These are phyloP conservation scores for Lathronympha strigana DNA, from an alignment of 2,888 invertebrate genomes.

Conservation along the genomic window DNA sequence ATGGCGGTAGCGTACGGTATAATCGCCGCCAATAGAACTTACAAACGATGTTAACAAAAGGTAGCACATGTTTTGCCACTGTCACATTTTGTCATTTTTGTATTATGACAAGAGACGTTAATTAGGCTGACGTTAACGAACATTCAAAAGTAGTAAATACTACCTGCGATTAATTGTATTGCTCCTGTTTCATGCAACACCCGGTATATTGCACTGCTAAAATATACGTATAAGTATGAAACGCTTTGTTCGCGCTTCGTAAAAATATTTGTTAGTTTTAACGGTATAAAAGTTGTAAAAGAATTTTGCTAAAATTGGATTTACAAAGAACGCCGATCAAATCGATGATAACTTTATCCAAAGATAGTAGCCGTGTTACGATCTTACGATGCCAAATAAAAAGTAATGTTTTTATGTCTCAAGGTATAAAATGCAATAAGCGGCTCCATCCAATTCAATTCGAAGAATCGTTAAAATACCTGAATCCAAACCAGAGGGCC, in stretches of 20 bases:
- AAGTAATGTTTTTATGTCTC: neutral
- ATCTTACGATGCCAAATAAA: slow-evolving; percentile 1
- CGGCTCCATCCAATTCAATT: neutral
- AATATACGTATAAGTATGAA: too few relatives aligned
- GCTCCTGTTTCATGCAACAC: too few relatives aligned
- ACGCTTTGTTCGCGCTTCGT: too few relatives aligned
- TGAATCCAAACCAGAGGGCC: neutral
- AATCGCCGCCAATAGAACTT: too few relatives aligned
- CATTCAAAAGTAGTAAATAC: too few relatives aligned
- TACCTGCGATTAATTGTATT: too few relatives aligned
- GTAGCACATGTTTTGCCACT: too few relatives aligned
- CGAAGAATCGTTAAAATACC: neutral
- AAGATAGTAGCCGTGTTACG: slow-evolving; percentile 4
- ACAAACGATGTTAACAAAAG: too few relatives aligned
- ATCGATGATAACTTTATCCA: slow-evolving; percentile 10
- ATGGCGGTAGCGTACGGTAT: neutral
- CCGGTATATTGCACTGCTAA: too few relatives aligned
- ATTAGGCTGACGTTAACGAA: too few relatives aligned
- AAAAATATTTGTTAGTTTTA: neutral
- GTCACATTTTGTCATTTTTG: too few relatives aligned
- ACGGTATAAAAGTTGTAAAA: neutral
- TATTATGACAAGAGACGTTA: too few relatives aligned
- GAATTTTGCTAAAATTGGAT: neutral
- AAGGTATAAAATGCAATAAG: neutral
- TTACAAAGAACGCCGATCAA: neutral